Base-by-base conservation (phyloP, 2,113 vertebrate species). In the Scortum barcoo region DNA sequence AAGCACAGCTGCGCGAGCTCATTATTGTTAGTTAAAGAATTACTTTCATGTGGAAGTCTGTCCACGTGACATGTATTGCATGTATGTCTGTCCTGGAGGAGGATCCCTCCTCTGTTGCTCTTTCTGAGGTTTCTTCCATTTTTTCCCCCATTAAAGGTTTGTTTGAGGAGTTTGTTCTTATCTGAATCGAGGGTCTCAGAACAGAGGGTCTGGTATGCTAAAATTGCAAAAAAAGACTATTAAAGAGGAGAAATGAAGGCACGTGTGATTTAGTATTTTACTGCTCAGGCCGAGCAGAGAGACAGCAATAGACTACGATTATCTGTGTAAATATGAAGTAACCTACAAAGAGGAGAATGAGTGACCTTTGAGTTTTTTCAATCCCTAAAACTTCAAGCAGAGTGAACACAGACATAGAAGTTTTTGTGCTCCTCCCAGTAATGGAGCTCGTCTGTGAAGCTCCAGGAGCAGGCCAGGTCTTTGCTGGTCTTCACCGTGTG, bases 371-470 rank as follows among this genome's bases (percentile, higher is more conserved):
- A 65, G 24, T 62, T 65, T 68, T 53, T 58, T 16, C 36, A 22
- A 44, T 17, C 14, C 16, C 44, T n/a, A 14, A 16, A 69, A 14
- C 20, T 28, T 94, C 75, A 96, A 22, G 94, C 92, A 0, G 92
- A 94, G 88, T 96, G 96, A 67, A 93, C 89, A 16, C 95, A 95
- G 38, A 96, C 90, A 56, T 78, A 91, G 51, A 95, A 17, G 54
- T 91, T 94, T 14, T 93, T 94, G 62, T 91, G 88, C 62, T 91
- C 81, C 71, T 92, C 88, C 95, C 93, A 96, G 92, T 93, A 95
- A 85, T 95, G 94, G 20, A 94, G 90, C 66, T 95, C 93, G 0
- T 94, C 90, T 0, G 26, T 7, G 80, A 96, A 96, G 91, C 94
- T 96, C 85, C 87, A 93, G 76, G 85, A 81, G 50, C 86, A 94